Conservation (phyloP, 2,888 invertebrate genomes). For the Tiphia femorata region DNA sequence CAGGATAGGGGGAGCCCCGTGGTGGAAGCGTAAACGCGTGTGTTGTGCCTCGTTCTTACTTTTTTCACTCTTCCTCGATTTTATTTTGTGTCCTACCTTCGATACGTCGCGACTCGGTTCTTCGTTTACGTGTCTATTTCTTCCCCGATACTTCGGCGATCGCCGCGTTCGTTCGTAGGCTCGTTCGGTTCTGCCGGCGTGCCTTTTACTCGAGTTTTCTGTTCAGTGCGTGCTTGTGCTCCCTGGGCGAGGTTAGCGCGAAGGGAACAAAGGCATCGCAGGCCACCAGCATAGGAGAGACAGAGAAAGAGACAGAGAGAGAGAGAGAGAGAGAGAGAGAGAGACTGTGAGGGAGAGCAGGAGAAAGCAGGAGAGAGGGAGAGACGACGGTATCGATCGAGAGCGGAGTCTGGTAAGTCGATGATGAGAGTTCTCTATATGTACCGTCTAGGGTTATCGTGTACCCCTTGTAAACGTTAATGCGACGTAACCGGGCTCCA, state of each 20-base stretch:
- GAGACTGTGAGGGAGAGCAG: slow-evolving; percentile 19
- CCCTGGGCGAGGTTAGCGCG: slow-evolving; percentile 21
- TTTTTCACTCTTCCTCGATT: slow-evolving; percentile 4
- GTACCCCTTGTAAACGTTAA: no score
- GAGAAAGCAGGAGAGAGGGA: slow-evolving; percentile 21
- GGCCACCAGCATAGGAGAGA: slow-evolving; percentile 9
- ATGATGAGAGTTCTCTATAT: no score
- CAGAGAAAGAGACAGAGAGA: slow-evolving; percentile 30
- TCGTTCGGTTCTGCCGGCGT: neutral
- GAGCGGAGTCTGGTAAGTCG: slow-evolving; percentile 48
- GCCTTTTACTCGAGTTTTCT: neutral
- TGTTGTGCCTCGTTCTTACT: slow-evolving; percentile 6
- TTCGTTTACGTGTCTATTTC: neutral
- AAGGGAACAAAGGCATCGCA: slow-evolving; percentile 35
- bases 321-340: slow-evolving; percentile 28
- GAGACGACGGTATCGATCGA: slow-evolving; percentile 55
- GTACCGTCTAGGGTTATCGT: no score
- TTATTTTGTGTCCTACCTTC: slow-evolving; percentile 17
- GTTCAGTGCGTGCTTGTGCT: slow-evolving; percentile 7
- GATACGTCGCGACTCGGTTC: slow-evolving; percentile 9
- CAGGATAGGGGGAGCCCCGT: neutral
- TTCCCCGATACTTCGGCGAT: neutral
- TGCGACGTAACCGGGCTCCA: no score
- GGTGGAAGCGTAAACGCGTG: neutral
- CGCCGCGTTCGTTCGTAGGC: neutral